A percentile compares a stretch with the other conserved stretches of the same genome.
Evolutionary conservation across 23 tunicate genomes (phyloP).

Genomic region (Ascidia mentula): DNA sequence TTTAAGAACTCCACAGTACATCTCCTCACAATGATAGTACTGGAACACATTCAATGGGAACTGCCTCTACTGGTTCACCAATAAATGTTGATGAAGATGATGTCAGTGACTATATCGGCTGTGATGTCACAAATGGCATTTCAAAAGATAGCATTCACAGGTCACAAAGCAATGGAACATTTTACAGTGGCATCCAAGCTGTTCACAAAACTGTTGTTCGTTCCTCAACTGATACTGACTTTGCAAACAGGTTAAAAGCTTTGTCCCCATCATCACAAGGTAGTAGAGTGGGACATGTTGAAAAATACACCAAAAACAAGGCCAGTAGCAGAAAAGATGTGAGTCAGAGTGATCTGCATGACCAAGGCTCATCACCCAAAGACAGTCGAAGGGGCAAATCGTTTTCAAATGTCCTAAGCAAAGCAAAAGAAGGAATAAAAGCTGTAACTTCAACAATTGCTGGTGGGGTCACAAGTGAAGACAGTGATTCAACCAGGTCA

Average conservation of each 20-base stretch:
- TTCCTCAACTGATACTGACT: constrained; percentile 16
- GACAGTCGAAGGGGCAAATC: constrained; percentile 28
- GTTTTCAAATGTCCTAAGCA: constrained; percentile 29
- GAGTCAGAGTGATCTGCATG: background rate
- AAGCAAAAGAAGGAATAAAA: constrained; percentile 79
- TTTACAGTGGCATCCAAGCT: background rate
- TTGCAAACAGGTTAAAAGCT: constrained; percentile 6
- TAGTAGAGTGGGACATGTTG: background rate
- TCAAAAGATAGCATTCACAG: constrained; percentile 8
- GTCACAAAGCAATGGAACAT: constrained; percentile 11
- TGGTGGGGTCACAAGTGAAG: constrained; percentile 16
- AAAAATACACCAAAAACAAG: background rate
- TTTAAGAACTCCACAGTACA: constrained; percentile 24
- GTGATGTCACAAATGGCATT: constrained; percentile 40
- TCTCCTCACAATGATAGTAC: constrained; percentile 74
- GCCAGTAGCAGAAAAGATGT: background rate
- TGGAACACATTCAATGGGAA: constrained; percentile 78
- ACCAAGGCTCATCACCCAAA: constrained; percentile 26
- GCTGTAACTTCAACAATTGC: constrained; percentile 55
- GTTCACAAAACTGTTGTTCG: constrained; percentile 10
- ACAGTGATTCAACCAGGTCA: constrained; percentile 14
- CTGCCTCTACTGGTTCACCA: constrained; percentile 80
- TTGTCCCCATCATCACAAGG: constrained; percentile 6
- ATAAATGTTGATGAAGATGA: constrained; percentile 63
- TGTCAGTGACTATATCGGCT: constrained; percentile 29